A percentile compares a stretch with the other conserved stretches of the same genome.
phyloP scores from a whole-genome alignment of 2,113 vertebrate species.

The Etheostoma spectabile region DNA sequence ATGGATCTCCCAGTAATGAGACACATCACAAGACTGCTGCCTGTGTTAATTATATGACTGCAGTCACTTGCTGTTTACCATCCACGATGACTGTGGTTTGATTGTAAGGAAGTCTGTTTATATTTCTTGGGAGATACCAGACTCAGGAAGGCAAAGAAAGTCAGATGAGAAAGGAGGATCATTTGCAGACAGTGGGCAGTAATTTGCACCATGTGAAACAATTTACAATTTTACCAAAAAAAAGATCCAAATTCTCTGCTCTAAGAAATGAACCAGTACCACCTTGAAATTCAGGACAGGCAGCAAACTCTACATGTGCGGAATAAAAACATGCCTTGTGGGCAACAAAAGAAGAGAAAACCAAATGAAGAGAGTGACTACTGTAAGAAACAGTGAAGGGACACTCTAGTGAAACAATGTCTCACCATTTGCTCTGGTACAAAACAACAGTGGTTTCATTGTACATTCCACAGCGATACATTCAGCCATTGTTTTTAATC shows the following conservation, averaged over 20 bases:
- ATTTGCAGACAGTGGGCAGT: background rate
- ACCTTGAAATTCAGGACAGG: constrained; percentile 44
- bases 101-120: background rate
- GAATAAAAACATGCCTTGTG: constrained; percentile 39
- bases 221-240: no score
- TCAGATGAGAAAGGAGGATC: constrained; percentile 9
- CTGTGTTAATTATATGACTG: constrained; percentile 2
- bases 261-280: constrained; percentile 2
- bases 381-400: constrained; percentile 6
- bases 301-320: constrained; percentile 5
- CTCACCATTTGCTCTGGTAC: background rate
- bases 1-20: constrained; percentile 12
- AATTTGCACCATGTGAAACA: constrained; percentile 4
- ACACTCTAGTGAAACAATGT: constrained; percentile 4
- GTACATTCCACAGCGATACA: background rate
- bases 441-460: background rate
- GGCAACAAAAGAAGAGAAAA: background rate
- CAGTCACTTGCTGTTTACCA: constrained; percentile 14
- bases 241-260: background rate
- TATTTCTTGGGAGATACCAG: background rate
- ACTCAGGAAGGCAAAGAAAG: background rate
- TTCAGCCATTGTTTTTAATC: background rate
- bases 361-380: background rate
- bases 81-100: background rate
- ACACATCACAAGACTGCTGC: constrained; percentile 4